phyloP scores from a whole-genome alignment of 2,797 vertebrate species.

The Notamacropus eugenii region DNA sequence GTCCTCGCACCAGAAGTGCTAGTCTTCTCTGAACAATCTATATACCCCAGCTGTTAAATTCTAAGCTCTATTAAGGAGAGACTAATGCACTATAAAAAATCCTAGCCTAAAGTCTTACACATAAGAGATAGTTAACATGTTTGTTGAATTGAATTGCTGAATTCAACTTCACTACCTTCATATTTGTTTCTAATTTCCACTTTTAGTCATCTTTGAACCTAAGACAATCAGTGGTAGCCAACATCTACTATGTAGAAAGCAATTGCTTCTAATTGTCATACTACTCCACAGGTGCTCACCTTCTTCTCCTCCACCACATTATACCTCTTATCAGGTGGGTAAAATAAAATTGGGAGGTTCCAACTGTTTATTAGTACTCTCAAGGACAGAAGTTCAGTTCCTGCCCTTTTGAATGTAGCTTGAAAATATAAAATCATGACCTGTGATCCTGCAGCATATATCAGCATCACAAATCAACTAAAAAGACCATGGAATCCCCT shows the following conservation, averaged over 20 bases:
- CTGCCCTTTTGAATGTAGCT: slow-evolving; percentile 5
- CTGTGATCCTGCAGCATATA: neutral
- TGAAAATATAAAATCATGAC: slow-evolving; percentile 52
- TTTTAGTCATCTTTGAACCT: slow-evolving; percentile 35
- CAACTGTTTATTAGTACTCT: slow-evolving; percentile 38
- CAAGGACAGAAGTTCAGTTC: slow-evolving; percentile 2
- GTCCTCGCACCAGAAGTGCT: too few species aligned
- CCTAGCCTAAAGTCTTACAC: neutral
- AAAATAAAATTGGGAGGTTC: slow-evolving; percentile 50
- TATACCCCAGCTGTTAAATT: neutral
- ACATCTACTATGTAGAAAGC: slow-evolving; percentile 16
- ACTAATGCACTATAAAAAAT: neutral
- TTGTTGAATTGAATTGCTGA: neutral
- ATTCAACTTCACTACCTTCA: neutral
- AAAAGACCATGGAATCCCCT: slow-evolving; percentile 16
- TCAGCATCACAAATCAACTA: slow-evolving; percentile 43
- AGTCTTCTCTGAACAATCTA: too few species aligned
- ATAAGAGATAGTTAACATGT: neutral
- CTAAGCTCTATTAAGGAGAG: neutral
- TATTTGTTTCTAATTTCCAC: slow-evolving; percentile 39
- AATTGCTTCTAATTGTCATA: slow-evolving; percentile 30
- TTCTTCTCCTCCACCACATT: slow-evolving; percentile 39
- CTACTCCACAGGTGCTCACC: neutral
- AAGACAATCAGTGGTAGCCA: slow-evolving; percentile 8
- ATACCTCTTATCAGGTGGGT: slow-evolving; percentile 46